These are phyloP conservation scores for Hyles vespertilio DNA, from an alignment of 1,140 invertebrate genomes.

Conservation along the genomic window DNA sequence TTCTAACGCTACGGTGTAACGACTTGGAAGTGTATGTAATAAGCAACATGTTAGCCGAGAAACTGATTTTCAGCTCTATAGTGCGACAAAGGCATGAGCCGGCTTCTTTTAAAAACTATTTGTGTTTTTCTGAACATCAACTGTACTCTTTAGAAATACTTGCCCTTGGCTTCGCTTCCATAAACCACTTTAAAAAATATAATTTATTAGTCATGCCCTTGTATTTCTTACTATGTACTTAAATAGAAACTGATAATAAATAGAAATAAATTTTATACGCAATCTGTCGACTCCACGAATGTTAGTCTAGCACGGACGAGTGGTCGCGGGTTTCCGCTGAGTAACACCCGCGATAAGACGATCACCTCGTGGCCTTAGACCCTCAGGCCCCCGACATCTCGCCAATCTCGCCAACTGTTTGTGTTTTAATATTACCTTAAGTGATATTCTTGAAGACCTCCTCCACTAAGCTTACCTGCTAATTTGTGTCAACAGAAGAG, in stretches of 20 bases:
- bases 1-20: too few relatives aligned
- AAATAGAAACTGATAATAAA: not conserved
- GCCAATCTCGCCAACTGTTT: slow-evolving; percentile 50
- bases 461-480: slow-evolving; percentile 48
- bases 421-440: slow-evolving; percentile 70
- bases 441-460: slow-evolving; percentile 63
- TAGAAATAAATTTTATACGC: not conserved
- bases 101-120: too few relatives aligned
- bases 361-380: slow-evolving; percentile 25
- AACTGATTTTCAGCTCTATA: too few relatives aligned
- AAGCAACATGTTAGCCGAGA: too few relatives aligned
- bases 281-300: not conserved
- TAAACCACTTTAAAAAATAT: too few relatives aligned
- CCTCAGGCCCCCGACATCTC: slow-evolving; percentile 21
- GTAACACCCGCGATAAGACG: slow-evolving; percentile 60
- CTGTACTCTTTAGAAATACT: too few relatives aligned
- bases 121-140: too few relatives aligned
- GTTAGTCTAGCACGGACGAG: slow-evolving; percentile 29
- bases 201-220: too few relatives aligned
- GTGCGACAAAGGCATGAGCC: too few relatives aligned
- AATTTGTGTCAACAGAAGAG: slow-evolving; percentile 54
- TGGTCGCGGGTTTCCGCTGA: slow-evolving; percentile 61
- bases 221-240: too few relatives aligned
- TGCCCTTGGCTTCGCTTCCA: too few relatives aligned
- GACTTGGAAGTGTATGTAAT: too few relatives aligned